These are phyloP conservation scores for Mormyrops attenuatus DNA, from an alignment of 2,797 vertebrate genomes.

Conservation along the genomic window DNA sequence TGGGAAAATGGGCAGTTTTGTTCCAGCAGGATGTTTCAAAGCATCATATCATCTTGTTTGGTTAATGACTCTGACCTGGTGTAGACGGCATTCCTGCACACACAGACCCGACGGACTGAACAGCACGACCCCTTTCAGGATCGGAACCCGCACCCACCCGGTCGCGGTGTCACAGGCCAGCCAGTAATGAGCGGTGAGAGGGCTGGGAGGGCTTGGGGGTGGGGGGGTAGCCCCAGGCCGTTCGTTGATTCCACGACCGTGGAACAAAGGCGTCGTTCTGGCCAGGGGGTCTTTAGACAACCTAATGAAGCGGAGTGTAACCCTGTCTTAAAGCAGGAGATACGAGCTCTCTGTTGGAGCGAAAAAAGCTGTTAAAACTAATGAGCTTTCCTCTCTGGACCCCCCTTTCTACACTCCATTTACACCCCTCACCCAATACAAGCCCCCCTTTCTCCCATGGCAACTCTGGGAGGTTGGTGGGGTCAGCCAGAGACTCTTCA, in stretches of 20 bases:
- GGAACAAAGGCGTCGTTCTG: slow-evolving; percentile 78
- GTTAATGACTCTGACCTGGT: slow-evolving; percentile 21
- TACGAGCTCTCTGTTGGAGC: slow-evolving; percentile 70
- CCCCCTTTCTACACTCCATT: background rate
- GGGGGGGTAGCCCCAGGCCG: slow-evolving; percentile 38
- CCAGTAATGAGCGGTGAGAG: slow-evolving; percentile 40
- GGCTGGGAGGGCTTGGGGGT: background rate
- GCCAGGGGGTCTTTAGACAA: slow-evolving; percentile 50
- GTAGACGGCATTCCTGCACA: background rate
- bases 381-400: slow-evolving; percentile 58
- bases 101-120: background rate
- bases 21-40: background rate
- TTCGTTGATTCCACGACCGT: slow-evolving; percentile 53
- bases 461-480: background rate
- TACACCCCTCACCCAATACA: background rate
- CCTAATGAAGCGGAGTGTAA: slow-evolving; percentile 61
- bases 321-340: slow-evolving; percentile 62
- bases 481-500: background rate
- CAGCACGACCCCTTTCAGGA: background rate
- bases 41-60: background rate
- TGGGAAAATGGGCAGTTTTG: background rate
- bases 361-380: slow-evolving; percentile 81
- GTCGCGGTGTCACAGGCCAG: slow-evolving; percentile 41
- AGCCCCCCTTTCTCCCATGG: slow-evolving; percentile 6
- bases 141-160: background rate